Conservation (phyloP, 2,797 vertebrate genomes). For the Corythornis leucogaster region DNA sequence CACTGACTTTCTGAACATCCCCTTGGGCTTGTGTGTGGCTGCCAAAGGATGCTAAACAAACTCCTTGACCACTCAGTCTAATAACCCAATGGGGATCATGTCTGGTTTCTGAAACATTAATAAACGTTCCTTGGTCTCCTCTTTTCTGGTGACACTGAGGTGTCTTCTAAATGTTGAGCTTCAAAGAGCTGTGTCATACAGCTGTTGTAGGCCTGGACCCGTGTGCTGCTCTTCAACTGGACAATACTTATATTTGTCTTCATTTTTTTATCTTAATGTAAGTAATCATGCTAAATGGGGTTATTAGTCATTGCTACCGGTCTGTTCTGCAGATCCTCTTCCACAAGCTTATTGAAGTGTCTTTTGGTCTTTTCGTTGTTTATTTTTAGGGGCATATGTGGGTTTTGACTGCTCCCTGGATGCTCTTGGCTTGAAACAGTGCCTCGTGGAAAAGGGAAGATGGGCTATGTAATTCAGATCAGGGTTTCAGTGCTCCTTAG, state of each 20-base stretch:
- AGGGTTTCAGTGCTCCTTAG: accelerated
- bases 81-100: background rate
- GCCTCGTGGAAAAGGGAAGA: background rate
- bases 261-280: background rate
- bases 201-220: background rate
- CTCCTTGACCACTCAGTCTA: background rate
- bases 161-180: background rate
- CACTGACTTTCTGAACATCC: background rate
- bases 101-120: background rate
- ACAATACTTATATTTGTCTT: accelerated
- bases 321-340: background rate
- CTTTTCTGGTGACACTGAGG: background rate
- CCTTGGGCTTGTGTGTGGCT: background rate
- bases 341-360: background rate
- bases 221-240: background rate
- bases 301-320: background rate
- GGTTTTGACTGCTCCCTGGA: background rate
- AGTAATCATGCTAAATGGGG: background rate
- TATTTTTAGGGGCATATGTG: background rate
- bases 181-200: accelerated
- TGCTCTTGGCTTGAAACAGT: background rate
- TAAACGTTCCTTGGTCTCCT: background rate
- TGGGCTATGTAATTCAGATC: background rate
- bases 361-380: background rate
- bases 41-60: background rate